Base-by-base conservation (phyloP, 92 coral and sea anemone genomes). In the Plumapathes pennacea region DNA sequence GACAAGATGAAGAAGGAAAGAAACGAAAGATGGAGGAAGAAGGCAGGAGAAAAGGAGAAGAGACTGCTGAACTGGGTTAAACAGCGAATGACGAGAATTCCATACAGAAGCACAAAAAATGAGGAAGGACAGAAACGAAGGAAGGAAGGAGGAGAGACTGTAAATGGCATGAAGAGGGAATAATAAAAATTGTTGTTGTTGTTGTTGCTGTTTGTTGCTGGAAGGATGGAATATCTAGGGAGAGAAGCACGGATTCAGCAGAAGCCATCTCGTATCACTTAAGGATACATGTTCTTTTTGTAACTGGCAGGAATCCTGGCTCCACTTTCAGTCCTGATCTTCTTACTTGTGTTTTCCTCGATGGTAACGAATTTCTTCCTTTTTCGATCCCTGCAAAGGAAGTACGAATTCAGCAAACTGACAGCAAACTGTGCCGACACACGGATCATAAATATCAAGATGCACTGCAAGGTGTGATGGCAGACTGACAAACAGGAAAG, bases 271-370 rank as follows among this genome's bases (percentile, higher is more conserved):
- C 12, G 6, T n/a, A 25, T 7, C 17, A 14, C 26, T 11, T 40
- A 25, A 68, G 91, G 96, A 87, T 86, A 90, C 97, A 88, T 54
- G 61, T 75, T 89, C 25, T 86, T 91, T 66, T 69, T 91, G 83
- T 88, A 91, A 19, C 89, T 58, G 10, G 97, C 83, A 25, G 97
- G 97, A 36, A 91, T 91, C 48, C 80, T 78, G 19, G 87, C 81
- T 17, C 97, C 97, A 69, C 97, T 91, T 60, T 91, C 97, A 5
- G 97, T 91, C 40, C 77, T 70, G 53, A 91, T 76, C 53, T 81
- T 83, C 77, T 90, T 90, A 38, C 72, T 74, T 57, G 69, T 58
- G 46, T 83, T 78, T 32, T 80, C 97, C 25, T 91, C 96, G 7
- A 54, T 59, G 1, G 91, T 91, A 37, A 91, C 76, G 47, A 70